Evolutionary conservation across 2,797 vertebrate genomes (phyloP).

Genomic region (Lates japonicus): DNA sequence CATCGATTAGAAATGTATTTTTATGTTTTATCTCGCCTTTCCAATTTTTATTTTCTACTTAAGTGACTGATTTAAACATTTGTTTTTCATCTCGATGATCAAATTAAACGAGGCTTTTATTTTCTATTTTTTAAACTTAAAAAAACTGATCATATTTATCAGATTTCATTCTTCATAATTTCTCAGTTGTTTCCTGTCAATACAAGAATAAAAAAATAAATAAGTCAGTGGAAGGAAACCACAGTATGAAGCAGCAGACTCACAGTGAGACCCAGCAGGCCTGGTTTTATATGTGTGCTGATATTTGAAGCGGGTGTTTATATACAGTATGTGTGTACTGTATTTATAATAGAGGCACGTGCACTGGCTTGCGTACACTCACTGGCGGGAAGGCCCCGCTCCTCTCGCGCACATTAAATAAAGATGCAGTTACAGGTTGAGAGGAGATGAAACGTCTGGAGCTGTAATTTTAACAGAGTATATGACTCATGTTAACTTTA

Average conservation of each 20-base stretch:
- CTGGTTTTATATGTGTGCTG: neutral
- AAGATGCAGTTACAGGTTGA: slow-evolving; percentile 41
- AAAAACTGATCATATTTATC: too few relatives aligned
- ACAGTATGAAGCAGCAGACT: neutral
- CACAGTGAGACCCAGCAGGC: neutral
- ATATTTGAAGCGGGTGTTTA: too few relatives aligned
- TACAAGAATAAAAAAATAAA: too few relatives aligned
- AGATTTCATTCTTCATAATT: neutral
- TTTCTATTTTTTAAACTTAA: neutral
- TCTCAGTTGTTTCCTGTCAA: neutral
- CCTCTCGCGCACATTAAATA: slow-evolving; percentile 38
- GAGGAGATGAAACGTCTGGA: slow-evolving; percentile 2
- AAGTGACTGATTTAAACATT: neutral
- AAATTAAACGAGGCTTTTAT: neutral
- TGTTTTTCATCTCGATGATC: neutral
- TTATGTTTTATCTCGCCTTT: neutral
- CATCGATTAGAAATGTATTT: neutral
- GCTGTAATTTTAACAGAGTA: slow-evolving; percentile 2
- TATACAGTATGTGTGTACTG: neutral
- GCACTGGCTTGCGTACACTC: too few relatives aligned
- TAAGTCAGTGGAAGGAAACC: too few relatives aligned
- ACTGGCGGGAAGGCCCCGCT: neutral
- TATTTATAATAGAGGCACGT: neutral
- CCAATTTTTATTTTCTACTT: neutral
- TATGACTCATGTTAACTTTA: slow-evolving; percentile 37